phyloP scores from a whole-genome alignment of 1,140 invertebrate species.

The Neelides sp. region DNA sequence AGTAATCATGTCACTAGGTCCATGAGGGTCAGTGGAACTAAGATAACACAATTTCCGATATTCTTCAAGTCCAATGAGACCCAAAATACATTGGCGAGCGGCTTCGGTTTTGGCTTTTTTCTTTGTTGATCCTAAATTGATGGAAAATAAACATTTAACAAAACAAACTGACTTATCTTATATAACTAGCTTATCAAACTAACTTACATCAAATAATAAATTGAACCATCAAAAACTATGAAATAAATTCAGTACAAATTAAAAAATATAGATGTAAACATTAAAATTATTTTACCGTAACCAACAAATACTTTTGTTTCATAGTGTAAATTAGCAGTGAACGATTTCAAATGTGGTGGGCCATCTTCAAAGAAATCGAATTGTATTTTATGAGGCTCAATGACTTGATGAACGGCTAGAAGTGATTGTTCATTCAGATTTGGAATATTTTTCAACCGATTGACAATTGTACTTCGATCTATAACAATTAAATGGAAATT shows the following conservation, averaged over 20 bases:
- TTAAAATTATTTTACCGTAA: conserved; percentile 8
- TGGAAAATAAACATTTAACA: background rate
- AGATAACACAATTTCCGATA: conserved; percentile 11
- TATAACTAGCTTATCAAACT: background rate
- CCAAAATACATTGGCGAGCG: conserved; percentile 17
- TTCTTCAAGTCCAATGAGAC: conserved; percentile 11
- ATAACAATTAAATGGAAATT: background rate
- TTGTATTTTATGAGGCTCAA: conserved; percentile 7
- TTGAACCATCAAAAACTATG: no score
- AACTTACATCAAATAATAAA: conserved; percentile 4
- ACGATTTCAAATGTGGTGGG: conserved; percentile 19
- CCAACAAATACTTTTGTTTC: conserved; percentile 6
- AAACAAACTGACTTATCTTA: background rate
- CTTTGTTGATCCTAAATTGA: conserved; percentile 19
- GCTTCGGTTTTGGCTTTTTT: conserved; percentile 26
- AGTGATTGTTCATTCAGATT: conserved; percentile 21
- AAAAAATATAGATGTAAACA: no score
- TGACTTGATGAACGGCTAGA: conserved; percentile 13
- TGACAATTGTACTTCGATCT: background rate
- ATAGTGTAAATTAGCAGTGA: conserved; percentile 8
- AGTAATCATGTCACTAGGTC: no score
- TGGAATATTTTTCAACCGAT: conserved; percentile 18
- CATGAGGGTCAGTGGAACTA: no score
- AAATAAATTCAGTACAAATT: no score
- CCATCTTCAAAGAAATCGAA: conserved; percentile 11